These are phyloP conservation scores for Platysteira castanea DNA, from an alignment of 2,113 vertebrate genomes.

Conservation along the genomic window DNA sequence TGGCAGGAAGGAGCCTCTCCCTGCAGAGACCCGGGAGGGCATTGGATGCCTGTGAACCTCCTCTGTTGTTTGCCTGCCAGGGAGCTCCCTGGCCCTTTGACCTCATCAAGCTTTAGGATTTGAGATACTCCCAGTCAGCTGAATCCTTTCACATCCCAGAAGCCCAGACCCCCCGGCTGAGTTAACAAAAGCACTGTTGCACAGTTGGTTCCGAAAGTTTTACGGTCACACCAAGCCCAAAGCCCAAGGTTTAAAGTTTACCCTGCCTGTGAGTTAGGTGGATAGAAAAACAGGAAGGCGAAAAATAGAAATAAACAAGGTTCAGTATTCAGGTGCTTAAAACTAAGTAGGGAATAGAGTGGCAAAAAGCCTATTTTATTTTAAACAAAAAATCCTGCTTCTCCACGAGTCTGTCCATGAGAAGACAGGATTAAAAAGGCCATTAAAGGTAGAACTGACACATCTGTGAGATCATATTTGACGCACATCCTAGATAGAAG, in stretches of 20 bases:
- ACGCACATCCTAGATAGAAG: neutral
- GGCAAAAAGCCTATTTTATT: neutral
- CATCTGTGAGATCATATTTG: neutral
- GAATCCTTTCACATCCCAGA: slow-evolving; percentile 3
- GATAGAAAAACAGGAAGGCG: neutral
- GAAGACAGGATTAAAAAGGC: neutral
- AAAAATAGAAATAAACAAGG: neutral
- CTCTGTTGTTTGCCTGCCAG: neutral
- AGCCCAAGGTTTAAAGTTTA: neutral
- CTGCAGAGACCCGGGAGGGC: accelerated
- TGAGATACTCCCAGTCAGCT: neutral
- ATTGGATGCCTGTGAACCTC: accelerated
- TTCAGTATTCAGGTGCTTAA: neutral
- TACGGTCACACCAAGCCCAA: neutral
- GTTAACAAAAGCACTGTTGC: neutral
- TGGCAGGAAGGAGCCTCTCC: neutral
- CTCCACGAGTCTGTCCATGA: neutral
- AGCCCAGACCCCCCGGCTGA: accelerated
- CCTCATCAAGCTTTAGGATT: neutral
- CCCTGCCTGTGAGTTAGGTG: neutral
- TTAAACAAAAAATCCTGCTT: neutral
- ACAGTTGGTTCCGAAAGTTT: neutral
- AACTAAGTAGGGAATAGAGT: neutral
- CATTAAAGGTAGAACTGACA: neutral
- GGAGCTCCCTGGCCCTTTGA: neutral